Percentiles rank a stretch among this genome's conserved stretches.
These are phyloP conservation scores for Folsomia manolachei DNA, from an alignment of 2,888 invertebrate genomes.

Conservation along the genomic window DNA sequence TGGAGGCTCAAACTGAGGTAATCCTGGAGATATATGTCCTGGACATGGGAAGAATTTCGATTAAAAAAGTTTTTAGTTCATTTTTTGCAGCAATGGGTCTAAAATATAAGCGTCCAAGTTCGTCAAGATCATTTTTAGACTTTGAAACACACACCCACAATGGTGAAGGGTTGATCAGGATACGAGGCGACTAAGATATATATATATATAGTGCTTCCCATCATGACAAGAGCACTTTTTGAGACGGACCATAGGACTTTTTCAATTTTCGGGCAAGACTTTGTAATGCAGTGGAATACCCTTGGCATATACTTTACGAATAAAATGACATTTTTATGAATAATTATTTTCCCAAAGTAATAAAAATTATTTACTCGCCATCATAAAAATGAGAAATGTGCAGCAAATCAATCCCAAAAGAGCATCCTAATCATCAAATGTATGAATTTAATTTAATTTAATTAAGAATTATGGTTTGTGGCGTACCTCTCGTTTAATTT, in stretches of 20 bases:
- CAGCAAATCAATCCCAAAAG: conserved; percentile 14
- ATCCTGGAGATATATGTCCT: conserved; percentile 39
- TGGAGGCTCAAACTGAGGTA: conserved; percentile 38
- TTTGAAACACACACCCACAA: conserved; percentile 34
- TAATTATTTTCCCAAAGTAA: not conserved
- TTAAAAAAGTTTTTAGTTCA: not conserved
- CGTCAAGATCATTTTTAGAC: not conserved
- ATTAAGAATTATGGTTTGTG: too few species aligned
- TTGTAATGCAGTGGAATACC: conserved; percentile 23
- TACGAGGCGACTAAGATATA: conserved; percentile 29
- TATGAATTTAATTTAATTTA: too few species aligned
- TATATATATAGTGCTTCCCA: conserved; percentile 30
- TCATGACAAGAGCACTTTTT: conserved; percentile 41
- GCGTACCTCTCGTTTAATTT: conserved; percentile 66
- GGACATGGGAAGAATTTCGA: not conserved
- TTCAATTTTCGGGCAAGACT: conserved; percentile 52
- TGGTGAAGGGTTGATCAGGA: conserved; percentile 35
- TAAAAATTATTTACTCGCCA: not conserved
- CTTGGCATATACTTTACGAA: conserved; percentile 23
- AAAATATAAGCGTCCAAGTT: conserved; percentile 65
- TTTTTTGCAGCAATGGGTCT: too few species aligned
- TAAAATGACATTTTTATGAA: not conserved
- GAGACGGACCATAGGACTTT: conserved; percentile 54
- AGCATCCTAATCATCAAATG: too few species aligned
- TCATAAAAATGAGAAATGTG: conserved; percentile 4